A percentile compares a stretch with the other conserved stretches of the same genome.
Evolutionary conservation across 2,113 vertebrate genomes (phyloP).

Genomic region (Mus pahari): DNA sequence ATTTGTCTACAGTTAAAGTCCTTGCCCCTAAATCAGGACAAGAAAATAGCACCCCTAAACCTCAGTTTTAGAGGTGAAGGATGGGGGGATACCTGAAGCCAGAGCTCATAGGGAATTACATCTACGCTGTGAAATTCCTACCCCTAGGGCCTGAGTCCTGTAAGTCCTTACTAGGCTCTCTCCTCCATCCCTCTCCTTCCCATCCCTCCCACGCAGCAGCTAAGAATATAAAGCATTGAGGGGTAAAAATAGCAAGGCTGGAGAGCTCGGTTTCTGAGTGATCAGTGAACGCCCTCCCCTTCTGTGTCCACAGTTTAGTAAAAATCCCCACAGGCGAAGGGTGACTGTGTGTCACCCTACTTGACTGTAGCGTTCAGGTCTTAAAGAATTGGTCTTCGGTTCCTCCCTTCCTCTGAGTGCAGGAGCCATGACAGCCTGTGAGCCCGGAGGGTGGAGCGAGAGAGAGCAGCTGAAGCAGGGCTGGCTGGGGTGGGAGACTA

Average conservation of each 20-base stretch:
- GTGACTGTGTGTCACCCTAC: conserved; percentile 1
- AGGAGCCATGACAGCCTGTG: background rate
- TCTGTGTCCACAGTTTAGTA: conserved; percentile 53
- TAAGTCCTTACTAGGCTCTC: conserved; percentile 35
- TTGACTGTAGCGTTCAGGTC: background rate
- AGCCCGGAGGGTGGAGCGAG: background rate
- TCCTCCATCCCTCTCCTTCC: conserved; percentile 67
- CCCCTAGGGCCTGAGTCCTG: background rate
- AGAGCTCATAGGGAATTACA: background rate
- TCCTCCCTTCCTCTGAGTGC: background rate
- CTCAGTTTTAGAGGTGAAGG: background rate
- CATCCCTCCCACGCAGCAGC: conserved; percentile 76
- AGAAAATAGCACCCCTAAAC: background rate
- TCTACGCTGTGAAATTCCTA: background rate
- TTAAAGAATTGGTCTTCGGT: conserved; percentile 8
- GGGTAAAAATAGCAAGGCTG: conserved; percentile 79
- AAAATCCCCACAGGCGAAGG: conserved; percentile 56
- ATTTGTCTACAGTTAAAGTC: background rate
- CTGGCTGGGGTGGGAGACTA: background rate
- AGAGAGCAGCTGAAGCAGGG: background rate
- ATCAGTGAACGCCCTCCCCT: conserved; percentile 63
- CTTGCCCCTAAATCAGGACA: background rate
- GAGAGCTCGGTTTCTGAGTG: conserved; percentile 77
- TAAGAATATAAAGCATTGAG: conserved; percentile 77
- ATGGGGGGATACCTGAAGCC: background rate